These are phyloP conservation scores for Philopotamus ludificatus DNA, from an alignment of 1,140 invertebrate species.

Conservation along the genomic window DNA sequence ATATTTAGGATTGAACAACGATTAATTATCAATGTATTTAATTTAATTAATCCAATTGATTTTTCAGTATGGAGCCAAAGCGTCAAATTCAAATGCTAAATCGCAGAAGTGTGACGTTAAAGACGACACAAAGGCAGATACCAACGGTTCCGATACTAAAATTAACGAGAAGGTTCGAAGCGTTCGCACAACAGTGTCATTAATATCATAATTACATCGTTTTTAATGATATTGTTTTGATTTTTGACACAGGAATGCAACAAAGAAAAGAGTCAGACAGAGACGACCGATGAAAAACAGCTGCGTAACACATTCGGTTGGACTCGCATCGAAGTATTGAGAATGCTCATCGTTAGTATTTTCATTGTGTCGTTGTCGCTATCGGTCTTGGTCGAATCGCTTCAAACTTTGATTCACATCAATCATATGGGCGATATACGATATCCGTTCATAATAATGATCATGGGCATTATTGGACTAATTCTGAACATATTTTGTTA, in stretches of 20 bases:
- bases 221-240: too few relatives aligned
- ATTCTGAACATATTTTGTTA: slow-evolving; percentile 71
- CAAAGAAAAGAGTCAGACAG: background rate
- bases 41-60: too few relatives aligned
- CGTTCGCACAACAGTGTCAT: too few relatives aligned
- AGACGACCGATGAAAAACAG: slow-evolving; percentile 58
- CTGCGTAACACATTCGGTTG: slow-evolving; percentile 89
- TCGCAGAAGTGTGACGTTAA: too few relatives aligned
- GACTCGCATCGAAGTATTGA: slow-evolving; percentile 83
- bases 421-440: slow-evolving; percentile 55
- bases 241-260: background rate
- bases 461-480: slow-evolving; percentile 65
- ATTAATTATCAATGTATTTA: too few relatives aligned
- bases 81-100: background rate
- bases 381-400: slow-evolving; percentile 75
- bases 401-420: slow-evolving; percentile 78
- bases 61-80: background rate
- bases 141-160: too few relatives aligned
- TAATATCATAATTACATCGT: too few relatives aligned
- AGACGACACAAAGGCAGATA: too few relatives aligned
- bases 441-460: slow-evolving; percentile 53
- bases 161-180: too few relatives aligned
- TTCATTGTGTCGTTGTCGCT: slow-evolving; percentile 82
- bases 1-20: too few relatives aligned
- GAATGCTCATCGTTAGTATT: slow-evolving; percentile 77